Evolutionary conservation across 2,797 vertebrate species (phyloP).

Genomic region (Gymnoscopelus microlampas): DNA sequence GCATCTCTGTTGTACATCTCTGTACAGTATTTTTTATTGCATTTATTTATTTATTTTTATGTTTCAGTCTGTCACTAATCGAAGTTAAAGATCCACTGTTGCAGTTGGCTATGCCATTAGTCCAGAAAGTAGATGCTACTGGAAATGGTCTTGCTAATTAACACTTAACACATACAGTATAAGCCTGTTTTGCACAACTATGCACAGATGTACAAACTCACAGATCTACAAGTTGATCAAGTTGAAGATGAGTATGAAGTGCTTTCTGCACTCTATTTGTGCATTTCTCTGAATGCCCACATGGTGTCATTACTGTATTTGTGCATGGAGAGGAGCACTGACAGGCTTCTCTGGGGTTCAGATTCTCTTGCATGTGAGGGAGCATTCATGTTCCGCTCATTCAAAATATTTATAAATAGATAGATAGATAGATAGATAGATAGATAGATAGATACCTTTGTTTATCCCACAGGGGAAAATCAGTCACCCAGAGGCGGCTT

Average conservation of each 20-base stretch:
- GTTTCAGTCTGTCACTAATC: conserved; percentile 11
- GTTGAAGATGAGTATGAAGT: background rate
- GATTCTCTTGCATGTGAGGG: background rate
- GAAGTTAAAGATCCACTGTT: conserved; percentile 6
- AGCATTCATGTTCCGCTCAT: background rate
- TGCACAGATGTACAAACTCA: background rate
- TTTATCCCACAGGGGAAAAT: too few species aligned
- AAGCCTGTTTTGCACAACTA: too few species aligned
- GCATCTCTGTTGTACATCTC: too few species aligned
- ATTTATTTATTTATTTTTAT: background rate
- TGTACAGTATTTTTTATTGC: background rate
- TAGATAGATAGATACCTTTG: too few species aligned
- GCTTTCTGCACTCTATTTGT: conserved; percentile 24
- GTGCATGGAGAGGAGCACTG: conserved; percentile 17
- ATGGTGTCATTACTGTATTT: conserved; percentile 62
- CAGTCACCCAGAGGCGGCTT: too few species aligned
- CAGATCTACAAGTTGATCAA: too few species aligned
- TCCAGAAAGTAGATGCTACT: conserved; percentile 14
- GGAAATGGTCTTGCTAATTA: background rate
- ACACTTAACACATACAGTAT: conserved; percentile 5
- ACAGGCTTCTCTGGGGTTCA: conserved; percentile 1
- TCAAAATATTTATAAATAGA: background rate
- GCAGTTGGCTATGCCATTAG: conserved; percentile 31
- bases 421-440: too few species aligned
- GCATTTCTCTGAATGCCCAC: conserved; percentile 56